Percentiles rank a stretch among this genome's conserved stretches.
phyloP scores from a whole-genome alignment of 1,140 invertebrate species.

The Cherax destructor region DNA sequence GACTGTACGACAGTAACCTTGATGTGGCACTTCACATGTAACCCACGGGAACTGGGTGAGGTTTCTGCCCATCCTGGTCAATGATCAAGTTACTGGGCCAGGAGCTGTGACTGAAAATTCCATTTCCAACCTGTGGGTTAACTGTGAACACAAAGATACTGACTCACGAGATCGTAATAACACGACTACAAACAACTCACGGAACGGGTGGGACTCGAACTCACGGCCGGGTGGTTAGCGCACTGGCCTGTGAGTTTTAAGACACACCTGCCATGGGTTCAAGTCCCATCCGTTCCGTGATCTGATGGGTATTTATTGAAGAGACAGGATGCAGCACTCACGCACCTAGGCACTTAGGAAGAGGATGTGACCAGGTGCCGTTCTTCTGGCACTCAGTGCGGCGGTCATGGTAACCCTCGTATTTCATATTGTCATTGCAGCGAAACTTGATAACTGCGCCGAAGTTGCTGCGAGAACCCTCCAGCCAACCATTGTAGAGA shows the following conservation, averaged over 20 bases:
- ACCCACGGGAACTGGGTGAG: too few relatives aligned
- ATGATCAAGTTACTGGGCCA: too few relatives aligned
- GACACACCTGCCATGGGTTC: too few relatives aligned
- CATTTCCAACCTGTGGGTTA: not conserved
- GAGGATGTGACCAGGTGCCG: slow-evolving; percentile 78
- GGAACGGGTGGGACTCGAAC: too few relatives aligned
- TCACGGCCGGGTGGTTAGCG: too few relatives aligned
- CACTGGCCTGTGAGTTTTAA: too few relatives aligned
- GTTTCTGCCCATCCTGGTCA: too few relatives aligned
- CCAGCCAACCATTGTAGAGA: slow-evolving; percentile 79
- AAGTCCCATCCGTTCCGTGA: too few relatives aligned
- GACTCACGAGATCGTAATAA: too few relatives aligned
- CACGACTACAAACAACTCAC: too few relatives aligned
- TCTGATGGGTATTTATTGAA: not conserved
- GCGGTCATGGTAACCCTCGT: slow-evolving; percentile 74
- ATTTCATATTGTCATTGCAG: slow-evolving; percentile 78
- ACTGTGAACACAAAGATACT: not conserved
- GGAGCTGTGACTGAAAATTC: not conserved
- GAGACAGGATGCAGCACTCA: not conserved
- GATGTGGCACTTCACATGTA: too few relatives aligned
- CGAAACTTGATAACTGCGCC: slow-evolving; percentile 79
- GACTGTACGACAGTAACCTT: too few relatives aligned
- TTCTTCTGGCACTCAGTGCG: slow-evolving; percentile 77
- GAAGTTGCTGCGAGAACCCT: slow-evolving; percentile 78
- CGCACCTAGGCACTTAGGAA: slow-evolving; percentile 79